Evolutionary conservation across 1,140 invertebrate species (phyloP).

Genomic region (Diorhabda carinulata): DNA sequence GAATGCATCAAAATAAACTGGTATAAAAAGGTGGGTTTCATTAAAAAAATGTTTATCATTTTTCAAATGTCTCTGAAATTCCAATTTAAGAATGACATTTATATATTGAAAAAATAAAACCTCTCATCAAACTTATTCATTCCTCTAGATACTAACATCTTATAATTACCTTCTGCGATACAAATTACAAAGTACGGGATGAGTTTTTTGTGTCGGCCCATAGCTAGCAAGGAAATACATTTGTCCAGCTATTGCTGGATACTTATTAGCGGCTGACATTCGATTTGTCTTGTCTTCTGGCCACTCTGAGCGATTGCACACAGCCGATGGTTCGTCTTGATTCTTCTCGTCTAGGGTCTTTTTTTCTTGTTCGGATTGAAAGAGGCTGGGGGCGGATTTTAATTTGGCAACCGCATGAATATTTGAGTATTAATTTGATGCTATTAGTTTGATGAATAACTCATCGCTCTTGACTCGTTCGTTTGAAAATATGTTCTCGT

Average conservation of each 20-base stretch:
- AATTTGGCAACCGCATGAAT: constrained; percentile 44
- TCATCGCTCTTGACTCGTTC: neutral
- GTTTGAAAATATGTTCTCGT: too few relatives aligned
- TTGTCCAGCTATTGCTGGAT: constrained; percentile 48
- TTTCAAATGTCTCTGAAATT: neutral
- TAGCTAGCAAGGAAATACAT: constrained; percentile 43
- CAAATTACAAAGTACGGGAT: constrained; percentile 47
- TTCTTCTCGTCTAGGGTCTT: constrained; percentile 19
- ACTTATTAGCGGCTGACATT: constrained; percentile 50
- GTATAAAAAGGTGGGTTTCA: neutral
- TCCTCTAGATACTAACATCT: constrained; percentile 36
- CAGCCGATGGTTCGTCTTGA: constrained; percentile 18
- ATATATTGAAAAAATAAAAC: constrained; percentile 37
- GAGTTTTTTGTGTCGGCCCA: constrained; percentile 43
- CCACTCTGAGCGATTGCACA: constrained; percentile 40
- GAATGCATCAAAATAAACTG: too few relatives aligned
- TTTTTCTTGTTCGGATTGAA: constrained; percentile 28
- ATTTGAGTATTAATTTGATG: constrained; percentile 41
- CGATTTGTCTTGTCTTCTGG: constrained; percentile 49
- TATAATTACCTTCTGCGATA: constrained; percentile 47
- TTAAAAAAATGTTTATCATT: neutral
- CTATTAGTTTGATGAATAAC: constrained; percentile 37
- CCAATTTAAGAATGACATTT: constrained; percentile 30
- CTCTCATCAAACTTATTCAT: constrained; percentile 42
- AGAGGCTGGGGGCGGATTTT: constrained; percentile 39